phyloP scores from a whole-genome alignment of 2,888 invertebrate species.

The Dryobota labecula region DNA sequence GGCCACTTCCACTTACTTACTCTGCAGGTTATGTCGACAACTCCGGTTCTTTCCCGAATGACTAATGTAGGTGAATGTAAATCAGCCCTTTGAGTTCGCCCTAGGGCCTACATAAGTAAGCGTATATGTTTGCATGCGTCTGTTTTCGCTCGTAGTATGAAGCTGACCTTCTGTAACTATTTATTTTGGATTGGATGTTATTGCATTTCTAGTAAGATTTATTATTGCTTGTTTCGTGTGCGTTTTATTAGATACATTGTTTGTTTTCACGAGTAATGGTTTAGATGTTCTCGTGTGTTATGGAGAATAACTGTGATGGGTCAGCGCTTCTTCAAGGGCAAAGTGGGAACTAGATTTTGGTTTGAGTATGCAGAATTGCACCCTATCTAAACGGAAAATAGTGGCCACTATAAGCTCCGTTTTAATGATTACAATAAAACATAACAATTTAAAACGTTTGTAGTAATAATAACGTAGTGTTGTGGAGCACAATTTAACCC shows the following conservation, averaged over 20 bases:
- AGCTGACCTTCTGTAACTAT: slow-evolving; percentile 1
- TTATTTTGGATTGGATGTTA: slow-evolving; percentile 17
- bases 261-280: slow-evolving; percentile 39
- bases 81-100: not conserved
- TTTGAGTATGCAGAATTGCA: not conserved
- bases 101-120: too few species aligned
- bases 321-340: slow-evolving; percentile 25
- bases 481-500: too few species aligned
- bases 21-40: too few species aligned
- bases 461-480: too few species aligned
- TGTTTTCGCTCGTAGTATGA: not conserved
- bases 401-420: too few species aligned
- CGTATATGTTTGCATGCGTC: not conserved
- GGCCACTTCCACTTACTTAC: too few species aligned
- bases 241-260: slow-evolving; percentile 40
- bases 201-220: slow-evolving; percentile 55
- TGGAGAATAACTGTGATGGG: slow-evolving; percentile 29
- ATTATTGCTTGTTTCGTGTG: slow-evolving; percentile 28
- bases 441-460: too few species aligned
- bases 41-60: too few species aligned
- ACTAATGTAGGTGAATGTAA: too few species aligned
- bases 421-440: too few species aligned
- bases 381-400: too few species aligned
- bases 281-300: slow-evolving; percentile 1
- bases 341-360: not conserved